Conservation (phyloP, 2,113 vertebrate species). For the Microcebus griseorufus region DNA sequence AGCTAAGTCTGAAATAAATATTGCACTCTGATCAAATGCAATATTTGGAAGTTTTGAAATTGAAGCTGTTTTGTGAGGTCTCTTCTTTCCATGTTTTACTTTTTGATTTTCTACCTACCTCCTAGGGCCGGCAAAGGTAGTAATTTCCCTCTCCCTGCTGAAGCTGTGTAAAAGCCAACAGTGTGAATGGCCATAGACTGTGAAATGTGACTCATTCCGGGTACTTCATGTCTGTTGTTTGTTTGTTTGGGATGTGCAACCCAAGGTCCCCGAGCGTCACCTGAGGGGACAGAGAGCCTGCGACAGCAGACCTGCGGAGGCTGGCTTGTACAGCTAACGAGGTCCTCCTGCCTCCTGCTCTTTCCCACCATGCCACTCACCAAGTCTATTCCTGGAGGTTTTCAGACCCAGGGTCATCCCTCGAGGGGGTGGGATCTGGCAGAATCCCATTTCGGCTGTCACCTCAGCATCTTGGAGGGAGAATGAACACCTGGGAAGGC, state of each 20-base stretch:
- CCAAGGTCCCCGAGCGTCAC: neutral
- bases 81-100: neutral
- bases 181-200: neutral
- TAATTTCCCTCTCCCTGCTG: neutral
- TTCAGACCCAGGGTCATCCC: neutral
- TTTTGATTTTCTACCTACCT: neutral
- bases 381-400: neutral
- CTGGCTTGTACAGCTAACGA: neutral
- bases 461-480: neutral
- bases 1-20: neutral
- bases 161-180: neutral
- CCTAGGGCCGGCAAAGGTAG: neutral
- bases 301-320: neutral
- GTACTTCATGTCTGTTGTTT: neutral
- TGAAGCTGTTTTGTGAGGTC: neutral
- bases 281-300: neutral
- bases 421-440: neutral
- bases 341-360: conserved; percentile 16
- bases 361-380: neutral
- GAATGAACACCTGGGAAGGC: conserved; percentile 39
- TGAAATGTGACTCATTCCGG: neutral
- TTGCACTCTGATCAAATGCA: neutral
- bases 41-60: neutral
- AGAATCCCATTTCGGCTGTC: conserved; percentile 58
- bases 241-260: neutral